These are phyloP conservation scores for Euproctis similis DNA, from an alignment of 2,888 invertebrate genomes.

Conservation along the genomic window DNA sequence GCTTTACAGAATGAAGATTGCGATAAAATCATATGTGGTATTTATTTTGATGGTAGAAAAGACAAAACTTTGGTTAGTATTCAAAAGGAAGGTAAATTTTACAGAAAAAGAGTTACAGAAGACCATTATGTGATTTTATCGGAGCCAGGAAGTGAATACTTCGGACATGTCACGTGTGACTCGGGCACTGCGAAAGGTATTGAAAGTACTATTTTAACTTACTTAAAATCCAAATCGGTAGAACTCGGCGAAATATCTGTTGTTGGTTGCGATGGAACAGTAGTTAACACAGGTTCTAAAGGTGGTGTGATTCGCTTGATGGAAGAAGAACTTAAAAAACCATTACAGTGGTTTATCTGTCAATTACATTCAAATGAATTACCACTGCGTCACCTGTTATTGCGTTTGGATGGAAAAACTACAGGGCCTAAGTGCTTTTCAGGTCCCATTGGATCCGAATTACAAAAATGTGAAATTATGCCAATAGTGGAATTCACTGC, in stretches of 20 bases:
- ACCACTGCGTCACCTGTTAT: no score
- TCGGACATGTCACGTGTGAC: no score
- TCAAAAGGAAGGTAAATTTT: neutral
- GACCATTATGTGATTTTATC: constrained; percentile 1
- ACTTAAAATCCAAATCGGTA: no score
- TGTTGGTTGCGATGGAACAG: constrained; percentile 1
- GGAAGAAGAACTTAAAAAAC: neutral
- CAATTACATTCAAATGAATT: neutral
- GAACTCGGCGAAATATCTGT: no score
- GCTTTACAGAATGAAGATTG: constrained; percentile 3
- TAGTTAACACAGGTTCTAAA: neutral
- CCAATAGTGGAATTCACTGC: neutral
- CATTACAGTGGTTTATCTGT: neutral
- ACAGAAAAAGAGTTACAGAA: neutral
- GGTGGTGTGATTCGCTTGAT: neutral
- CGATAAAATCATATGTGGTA: neutral
- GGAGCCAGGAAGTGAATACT: neutral
- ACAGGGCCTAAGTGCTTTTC: neutral
- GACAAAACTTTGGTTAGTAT: constrained; percentile 1
- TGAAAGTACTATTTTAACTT: no score
- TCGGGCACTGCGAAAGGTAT: no score
- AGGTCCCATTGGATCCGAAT: neutral
- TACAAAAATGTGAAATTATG: neutral
- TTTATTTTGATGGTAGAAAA: constrained; percentile 9
- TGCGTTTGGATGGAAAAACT: neutral